Evolutionary conservation across 2,113 vertebrate species (phyloP).

Genomic region (Pedionomus torquatus): DNA sequence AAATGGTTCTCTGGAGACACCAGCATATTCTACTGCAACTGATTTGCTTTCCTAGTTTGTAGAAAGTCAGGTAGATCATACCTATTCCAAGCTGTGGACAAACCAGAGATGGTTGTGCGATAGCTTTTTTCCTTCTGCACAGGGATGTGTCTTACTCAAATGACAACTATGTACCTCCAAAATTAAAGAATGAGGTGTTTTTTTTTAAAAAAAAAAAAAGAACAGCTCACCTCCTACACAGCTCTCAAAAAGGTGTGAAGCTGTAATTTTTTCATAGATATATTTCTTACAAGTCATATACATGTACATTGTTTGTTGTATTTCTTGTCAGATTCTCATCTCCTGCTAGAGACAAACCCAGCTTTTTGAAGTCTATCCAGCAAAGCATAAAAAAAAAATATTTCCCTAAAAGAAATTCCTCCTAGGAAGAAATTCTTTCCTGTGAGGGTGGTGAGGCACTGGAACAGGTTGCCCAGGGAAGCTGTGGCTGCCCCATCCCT

Average conservation of each 20-base stretch:
- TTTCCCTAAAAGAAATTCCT: no score
- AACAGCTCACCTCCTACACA: neutral
- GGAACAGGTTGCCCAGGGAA: no score
- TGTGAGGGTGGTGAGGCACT: no score
- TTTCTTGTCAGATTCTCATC: neutral
- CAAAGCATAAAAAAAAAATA: neutral
- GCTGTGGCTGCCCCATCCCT: no score
- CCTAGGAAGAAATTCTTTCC: no score
- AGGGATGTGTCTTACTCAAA: neutral
- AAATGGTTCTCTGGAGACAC: neutral
- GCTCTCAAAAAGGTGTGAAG: neutral
- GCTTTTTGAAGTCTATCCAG: neutral
- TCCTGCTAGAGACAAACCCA: neutral
- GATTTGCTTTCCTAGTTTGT: neutral
- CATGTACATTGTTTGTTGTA: neutral
- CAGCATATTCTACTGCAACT: neutral
- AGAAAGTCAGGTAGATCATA: neutral
- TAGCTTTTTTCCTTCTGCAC: neutral
- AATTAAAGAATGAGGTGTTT: neutral
- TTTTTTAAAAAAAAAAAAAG: neutral
- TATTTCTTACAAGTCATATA: neutral
- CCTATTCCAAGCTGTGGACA: neutral
- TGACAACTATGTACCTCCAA: neutral
- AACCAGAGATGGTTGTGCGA: neutral
- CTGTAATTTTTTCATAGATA: neutral